phyloP scores from a whole-genome alignment of 2,113 vertebrate species.

The Seriola quinqueradiata region DNA sequence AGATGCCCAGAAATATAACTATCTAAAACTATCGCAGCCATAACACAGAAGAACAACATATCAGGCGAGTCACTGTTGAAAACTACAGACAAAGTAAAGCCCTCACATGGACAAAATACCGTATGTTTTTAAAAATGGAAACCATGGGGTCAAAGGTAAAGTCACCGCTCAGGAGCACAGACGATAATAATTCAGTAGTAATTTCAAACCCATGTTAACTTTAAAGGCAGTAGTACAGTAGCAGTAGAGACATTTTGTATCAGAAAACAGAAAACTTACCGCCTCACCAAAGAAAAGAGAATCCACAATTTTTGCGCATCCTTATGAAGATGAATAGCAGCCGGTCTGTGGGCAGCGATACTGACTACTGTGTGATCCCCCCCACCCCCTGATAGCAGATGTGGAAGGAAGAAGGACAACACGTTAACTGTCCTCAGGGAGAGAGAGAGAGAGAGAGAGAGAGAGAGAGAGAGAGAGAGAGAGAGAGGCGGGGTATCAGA shows the following conservation, averaged over 20 bases:
- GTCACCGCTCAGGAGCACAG: neutral
- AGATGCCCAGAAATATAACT: neutral
- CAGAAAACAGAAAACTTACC: slow-evolving; percentile 67
- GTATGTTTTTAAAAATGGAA: neutral
- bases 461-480: slow-evolving; percentile 36
- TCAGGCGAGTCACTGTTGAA: neutral
- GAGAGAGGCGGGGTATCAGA: slow-evolving; percentile 38
- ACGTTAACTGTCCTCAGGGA: slow-evolving; percentile 64
- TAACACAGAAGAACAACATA: neutral
- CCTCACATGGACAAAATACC: neutral
- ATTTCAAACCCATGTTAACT: neutral
- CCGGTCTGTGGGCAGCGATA: slow-evolving; percentile 7
- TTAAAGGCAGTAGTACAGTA: neutral
- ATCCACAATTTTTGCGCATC: slow-evolving; percentile 53
- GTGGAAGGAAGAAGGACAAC: slow-evolving; percentile 65
- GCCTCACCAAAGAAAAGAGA: slow-evolving; percentile 29
- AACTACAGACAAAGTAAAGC: neutral
- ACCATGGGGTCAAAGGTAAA: neutral
- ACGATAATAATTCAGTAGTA: neutral
- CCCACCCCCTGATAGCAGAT: slow-evolving; percentile 6
- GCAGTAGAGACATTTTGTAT: neutral
- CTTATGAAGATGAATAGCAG: slow-evolving; percentile 17
- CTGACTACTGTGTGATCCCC: slow-evolving; percentile 14
- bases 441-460: slow-evolving; percentile 23
- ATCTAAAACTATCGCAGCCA: neutral